Conservation (phyloP, 2,113 vertebrate species). For the Alligator sinensis region DNA sequence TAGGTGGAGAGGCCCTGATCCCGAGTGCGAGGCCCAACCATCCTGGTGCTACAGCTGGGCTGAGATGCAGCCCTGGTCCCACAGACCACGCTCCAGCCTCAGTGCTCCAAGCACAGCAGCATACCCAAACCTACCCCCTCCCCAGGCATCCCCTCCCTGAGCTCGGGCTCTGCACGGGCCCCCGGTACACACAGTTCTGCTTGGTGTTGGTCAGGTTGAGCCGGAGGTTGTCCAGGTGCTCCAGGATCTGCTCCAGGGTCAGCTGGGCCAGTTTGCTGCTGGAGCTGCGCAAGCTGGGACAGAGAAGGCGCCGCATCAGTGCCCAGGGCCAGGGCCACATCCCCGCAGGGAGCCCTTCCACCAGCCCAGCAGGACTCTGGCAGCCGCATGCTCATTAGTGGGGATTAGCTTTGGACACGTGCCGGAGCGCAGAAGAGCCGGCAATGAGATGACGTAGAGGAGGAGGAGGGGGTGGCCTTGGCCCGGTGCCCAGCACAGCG, state of each 20-base stretch:
- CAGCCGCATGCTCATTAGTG: neutral
- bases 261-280: constrained; percentile 97
- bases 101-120: no score
- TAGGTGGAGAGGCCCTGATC: no score
- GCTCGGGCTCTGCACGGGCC: no score
- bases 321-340: neutral
- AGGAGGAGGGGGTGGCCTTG: neutral
- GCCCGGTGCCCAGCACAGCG: no score
- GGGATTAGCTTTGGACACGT: neutral
- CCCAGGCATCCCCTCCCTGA: no score
- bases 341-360: neutral
- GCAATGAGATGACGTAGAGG: neutral
- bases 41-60: no score
- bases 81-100: no score
- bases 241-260: constrained; percentile 95
- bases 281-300: constrained; percentile 89
- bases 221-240: constrained; percentile 92
- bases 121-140: no score
- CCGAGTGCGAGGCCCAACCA: neutral
- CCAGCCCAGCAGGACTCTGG: neutral
- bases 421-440: fast-evolving
- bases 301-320: fast-evolving
- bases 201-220: constrained; percentile 93
- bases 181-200: constrained; percentile 77
- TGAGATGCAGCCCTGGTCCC: no score